These are phyloP conservation scores for Syrrhaptes paradoxus DNA, from an alignment of 2,113 vertebrate genomes.

Conservation along the genomic window DNA sequence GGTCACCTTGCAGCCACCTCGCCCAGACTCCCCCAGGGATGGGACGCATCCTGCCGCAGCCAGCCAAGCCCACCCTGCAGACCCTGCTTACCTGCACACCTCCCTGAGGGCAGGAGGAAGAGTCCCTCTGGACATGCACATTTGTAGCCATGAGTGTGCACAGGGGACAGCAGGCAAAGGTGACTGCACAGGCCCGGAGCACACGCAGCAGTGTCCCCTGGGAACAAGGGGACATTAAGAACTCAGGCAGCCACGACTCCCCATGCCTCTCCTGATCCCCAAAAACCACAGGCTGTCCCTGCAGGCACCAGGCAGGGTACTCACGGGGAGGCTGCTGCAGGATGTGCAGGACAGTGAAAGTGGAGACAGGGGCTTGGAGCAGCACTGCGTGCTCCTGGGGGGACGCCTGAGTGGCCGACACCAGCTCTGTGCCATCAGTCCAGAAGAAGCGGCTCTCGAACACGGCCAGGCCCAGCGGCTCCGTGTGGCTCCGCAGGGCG, in stretches of 20 bases:
- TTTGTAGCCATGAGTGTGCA: conserved; percentile 77
- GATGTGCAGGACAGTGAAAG: conserved; percentile 76
- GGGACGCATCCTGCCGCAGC: background rate
- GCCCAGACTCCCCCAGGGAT: background rate
- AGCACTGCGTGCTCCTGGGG: conserved; percentile 65
- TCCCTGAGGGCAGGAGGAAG: conserved; percentile 77
- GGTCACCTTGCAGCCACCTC: background rate
- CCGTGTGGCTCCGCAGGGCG: conserved; percentile 65
- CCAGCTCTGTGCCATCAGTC: conserved; percentile 77
- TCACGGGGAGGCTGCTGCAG: conserved; percentile 83
- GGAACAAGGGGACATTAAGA: background rate
- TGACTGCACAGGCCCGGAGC: conserved; percentile 74
- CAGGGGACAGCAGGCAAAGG: conserved; percentile 84
- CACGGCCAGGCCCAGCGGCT: conserved; percentile 72
- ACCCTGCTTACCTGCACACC: conserved; percentile 81
- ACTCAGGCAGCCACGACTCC: background rate
- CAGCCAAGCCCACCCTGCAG: background rate
- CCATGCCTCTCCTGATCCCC: background rate
- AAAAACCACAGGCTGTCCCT: background rate
- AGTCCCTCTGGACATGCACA: conserved; percentile 83
- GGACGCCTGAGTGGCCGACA: conserved; percentile 57
- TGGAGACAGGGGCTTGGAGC: conserved; percentile 60
- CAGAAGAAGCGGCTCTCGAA: conserved; percentile 86
- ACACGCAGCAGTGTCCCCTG: conserved; percentile 73
- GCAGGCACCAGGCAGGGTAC: fast-evolving